Conservation (phyloP, 2,797 vertebrate genomes). For the Lindbergichthys nudifrons region DNA sequence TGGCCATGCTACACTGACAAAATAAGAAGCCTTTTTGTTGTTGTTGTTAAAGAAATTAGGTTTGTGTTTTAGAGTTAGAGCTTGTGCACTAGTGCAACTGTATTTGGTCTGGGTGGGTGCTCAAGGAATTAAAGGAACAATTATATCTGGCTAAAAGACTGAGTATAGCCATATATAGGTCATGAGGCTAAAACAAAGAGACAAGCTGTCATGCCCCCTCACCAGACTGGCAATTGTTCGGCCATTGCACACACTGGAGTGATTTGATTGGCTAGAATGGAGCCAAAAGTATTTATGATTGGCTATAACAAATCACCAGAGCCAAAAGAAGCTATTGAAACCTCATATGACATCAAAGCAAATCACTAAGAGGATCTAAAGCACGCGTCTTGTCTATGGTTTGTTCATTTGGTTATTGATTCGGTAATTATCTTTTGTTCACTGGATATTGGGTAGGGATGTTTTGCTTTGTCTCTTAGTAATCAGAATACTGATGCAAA, state of each 20-base stretch:
- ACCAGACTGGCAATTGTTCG: slow-evolving; percentile 50
- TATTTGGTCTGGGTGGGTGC: background rate
- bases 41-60: background rate
- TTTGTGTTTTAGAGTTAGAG: slow-evolving; percentile 6
- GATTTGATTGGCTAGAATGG: slow-evolving; percentile 64
- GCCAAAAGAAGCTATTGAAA: slow-evolving; percentile 17
- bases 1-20: slow-evolving; percentile 18
- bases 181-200: slow-evolving; percentile 79
- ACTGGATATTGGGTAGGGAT: background rate
- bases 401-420: background rate
- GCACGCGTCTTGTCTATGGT: background rate
- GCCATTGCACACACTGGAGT: slow-evolving; percentile 20
- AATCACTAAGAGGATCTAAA: slow-evolving; percentile 21
- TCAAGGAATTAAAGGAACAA: slow-evolving; percentile 46
- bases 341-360: slow-evolving; percentile 15
- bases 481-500: background rate
- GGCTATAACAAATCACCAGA: slow-evolving; percentile 68
- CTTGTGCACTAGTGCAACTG: background rate
- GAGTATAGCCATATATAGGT: slow-evolving; percentile 73
- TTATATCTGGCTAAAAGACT: slow-evolving; percentile 33
- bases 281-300: slow-evolving; percentile 50
- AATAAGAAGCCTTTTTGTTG: slow-evolving; percentile 43
- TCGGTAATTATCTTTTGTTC: background rate
- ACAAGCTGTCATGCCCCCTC: slow-evolving; percentile 63
- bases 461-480: background rate